These are phyloP conservation scores for Sebastes schlegelii DNA, from an alignment of 2,113 vertebrate genomes.

Conservation along the genomic window DNA sequence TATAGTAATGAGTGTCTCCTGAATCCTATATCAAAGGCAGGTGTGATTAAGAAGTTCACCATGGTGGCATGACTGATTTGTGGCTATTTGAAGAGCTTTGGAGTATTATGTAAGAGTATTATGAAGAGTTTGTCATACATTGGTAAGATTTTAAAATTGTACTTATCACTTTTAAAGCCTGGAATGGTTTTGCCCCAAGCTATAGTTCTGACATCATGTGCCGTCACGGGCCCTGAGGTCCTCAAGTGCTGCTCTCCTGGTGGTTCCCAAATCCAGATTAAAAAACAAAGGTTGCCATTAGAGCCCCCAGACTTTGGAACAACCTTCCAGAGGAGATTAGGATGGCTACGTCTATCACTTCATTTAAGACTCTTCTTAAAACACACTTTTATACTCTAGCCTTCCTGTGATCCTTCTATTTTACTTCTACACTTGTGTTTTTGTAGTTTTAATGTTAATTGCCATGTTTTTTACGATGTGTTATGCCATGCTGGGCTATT, in stretches of 20 bases:
- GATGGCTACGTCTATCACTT: neutral
- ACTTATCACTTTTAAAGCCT: neutral
- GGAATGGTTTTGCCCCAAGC: neutral
- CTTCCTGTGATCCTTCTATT: neutral
- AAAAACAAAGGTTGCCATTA: neutral
- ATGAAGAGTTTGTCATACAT: no score
- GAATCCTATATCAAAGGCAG: constrained; percentile 43
- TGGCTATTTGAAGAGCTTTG: neutral
- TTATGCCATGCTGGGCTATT: neutral
- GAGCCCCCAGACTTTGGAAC: neutral
- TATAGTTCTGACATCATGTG: neutral
- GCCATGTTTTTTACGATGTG: neutral
- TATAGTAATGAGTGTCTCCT: constrained; percentile 45
- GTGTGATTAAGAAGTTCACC: constrained; percentile 16
- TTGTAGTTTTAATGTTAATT: neutral
- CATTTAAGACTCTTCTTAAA: neutral
- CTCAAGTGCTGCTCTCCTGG: neutral
- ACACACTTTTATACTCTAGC: neutral
- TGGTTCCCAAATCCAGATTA: neutral
- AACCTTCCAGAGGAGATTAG: neutral
- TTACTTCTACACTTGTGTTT: neutral
- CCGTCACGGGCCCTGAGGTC: neutral
- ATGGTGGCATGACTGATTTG: constrained; percentile 24
- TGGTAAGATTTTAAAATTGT: neutral
- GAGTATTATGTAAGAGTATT: no score